These are phyloP conservation scores for Lutjanus campechanus DNA, from an alignment of 2,797 vertebrate genomes.

Conservation along the genomic window DNA sequence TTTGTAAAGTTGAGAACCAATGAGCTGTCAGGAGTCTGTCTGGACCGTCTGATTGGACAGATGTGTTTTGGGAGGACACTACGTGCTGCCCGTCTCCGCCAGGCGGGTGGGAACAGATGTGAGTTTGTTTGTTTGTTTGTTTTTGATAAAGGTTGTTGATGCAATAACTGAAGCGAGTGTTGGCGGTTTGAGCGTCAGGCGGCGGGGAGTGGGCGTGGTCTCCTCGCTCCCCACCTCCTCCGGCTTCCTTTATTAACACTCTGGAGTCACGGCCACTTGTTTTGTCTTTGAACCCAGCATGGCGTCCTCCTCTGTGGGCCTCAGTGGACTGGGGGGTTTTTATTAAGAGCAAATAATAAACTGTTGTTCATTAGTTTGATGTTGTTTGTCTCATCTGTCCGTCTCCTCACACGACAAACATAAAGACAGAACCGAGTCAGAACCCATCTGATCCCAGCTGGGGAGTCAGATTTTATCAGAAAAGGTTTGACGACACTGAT, in stretches of 20 bases:
- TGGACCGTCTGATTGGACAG: background rate
- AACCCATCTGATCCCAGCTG: no score
- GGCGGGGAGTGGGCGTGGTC: conserved; percentile 62
- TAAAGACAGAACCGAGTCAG: no score
- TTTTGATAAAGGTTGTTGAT: conserved; percentile 33
- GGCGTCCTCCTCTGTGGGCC: conserved; percentile 71
- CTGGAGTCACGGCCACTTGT: conserved; percentile 64
- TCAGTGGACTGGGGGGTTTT: conserved; percentile 76
- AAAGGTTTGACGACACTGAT: no score
- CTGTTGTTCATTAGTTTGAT: conserved; percentile 64
- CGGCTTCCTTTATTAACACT: conserved; percentile 28
- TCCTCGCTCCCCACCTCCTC: conserved; percentile 40
- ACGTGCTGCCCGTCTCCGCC: conserved; percentile 75
- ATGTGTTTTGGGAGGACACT: conserved; percentile 53
- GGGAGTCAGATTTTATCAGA: no score
- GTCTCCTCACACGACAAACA: no score
- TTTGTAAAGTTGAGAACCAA: no score
- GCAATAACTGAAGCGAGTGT: conserved; percentile 72
- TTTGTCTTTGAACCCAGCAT: conserved; percentile 68
- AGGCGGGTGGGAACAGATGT: conserved; percentile 36
- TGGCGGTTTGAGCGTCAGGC: conserved; percentile 60
- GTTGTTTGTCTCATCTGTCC: background rate
- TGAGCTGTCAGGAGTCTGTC: background rate
- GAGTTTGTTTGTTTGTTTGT: no score
- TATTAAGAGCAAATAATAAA: conserved; percentile 78